Conservation (phyloP, 1,140 invertebrate species). For the Meloidogyne hapla region DNA sequence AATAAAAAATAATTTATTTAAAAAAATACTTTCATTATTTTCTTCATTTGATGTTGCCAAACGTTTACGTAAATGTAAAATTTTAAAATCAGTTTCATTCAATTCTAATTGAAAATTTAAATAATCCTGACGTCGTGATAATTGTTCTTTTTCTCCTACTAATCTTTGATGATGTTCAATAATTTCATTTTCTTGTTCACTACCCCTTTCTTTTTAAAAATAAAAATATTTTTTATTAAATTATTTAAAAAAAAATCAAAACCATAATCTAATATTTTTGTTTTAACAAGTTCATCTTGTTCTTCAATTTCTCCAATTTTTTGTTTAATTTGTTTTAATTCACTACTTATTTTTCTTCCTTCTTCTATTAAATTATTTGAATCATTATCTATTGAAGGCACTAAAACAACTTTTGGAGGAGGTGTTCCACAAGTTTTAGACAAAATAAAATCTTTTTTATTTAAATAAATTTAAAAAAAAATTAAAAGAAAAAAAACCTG, state of each 20-base stretch:
- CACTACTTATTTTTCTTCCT: neutral
- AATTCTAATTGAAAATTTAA: conserved; percentile 19
- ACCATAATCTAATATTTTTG: conserved; percentile 11
- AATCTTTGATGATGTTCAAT: conserved; percentile 20
- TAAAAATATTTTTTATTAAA: neutral
- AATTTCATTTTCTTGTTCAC: conserved; percentile 13
- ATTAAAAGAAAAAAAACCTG: neutral
- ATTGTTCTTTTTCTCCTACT: conserved; percentile 21
- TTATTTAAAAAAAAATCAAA: neutral
- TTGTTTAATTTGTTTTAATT: neutral
- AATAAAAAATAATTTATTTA: no score
- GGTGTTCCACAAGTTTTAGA: neutral
- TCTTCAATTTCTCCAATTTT: conserved; percentile 15
- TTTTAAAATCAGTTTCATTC: conserved; percentile 12
- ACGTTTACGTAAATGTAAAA: conserved; percentile 16
- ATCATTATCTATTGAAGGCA: conserved; percentile 3
- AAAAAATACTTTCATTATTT: neutral
- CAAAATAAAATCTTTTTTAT: neutral
- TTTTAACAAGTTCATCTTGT: neutral
- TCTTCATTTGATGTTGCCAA: neutral
- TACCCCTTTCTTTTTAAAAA: neutral
- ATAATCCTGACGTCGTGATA: conserved; percentile 19
- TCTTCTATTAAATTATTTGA: neutral
- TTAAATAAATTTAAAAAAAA: neutral
- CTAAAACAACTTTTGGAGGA: neutral